A percentile compares a stretch with the other conserved stretches of the same genome.
phyloP scores from a whole-genome alignment of 2,888 invertebrate species.

The Euclidia mi region DNA sequence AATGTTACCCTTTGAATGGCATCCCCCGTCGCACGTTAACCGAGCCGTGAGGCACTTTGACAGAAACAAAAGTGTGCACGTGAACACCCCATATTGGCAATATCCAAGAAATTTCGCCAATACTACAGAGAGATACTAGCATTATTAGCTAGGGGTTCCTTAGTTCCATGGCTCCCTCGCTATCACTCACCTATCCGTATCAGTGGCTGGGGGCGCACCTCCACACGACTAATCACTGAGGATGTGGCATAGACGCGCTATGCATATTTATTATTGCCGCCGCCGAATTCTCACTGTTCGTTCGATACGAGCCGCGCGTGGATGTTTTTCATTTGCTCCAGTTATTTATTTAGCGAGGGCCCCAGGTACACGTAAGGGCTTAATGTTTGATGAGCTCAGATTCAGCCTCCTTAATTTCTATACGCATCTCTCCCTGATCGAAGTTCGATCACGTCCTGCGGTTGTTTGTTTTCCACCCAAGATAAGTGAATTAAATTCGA shows the following conservation, averaged over 20 bases:
- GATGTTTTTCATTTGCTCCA: constrained; percentile 86
- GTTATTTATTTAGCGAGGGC: constrained; percentile 85
- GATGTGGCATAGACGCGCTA: constrained; percentile 88
- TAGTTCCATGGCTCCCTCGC: constrained; percentile 82
- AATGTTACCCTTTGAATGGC: constrained; percentile 44
- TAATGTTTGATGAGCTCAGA: constrained; percentile 88
- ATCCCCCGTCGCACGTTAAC: constrained; percentile 41
- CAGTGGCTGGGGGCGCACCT: constrained; percentile 71
- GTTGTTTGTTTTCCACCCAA: constrained; percentile 60
- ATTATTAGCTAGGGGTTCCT: constrained; percentile 87
- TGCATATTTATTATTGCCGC: constrained; percentile 89
- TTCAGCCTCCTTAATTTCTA: constrained; percentile 82
- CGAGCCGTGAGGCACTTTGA: constrained; percentile 62
- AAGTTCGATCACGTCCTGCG: constrained; percentile 74
- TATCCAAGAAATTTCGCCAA: constrained; percentile 86
- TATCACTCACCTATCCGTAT: constrained; percentile 89
- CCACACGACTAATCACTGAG: constrained; percentile 88
- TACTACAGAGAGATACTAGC: constrained; percentile 84
- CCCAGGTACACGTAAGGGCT: constrained; percentile 78
- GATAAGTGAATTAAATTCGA: constrained; percentile 72
- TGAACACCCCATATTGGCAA: constrained; percentile 87
- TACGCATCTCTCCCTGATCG: constrained; percentile 67
- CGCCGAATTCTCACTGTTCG: constrained; percentile 82
- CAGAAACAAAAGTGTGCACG: constrained; percentile 85
- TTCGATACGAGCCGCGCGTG: constrained; percentile 77